Evolutionary conservation across 1,140 invertebrate species (phyloP).

Genomic region (Polyergus mexicanus): DNA sequence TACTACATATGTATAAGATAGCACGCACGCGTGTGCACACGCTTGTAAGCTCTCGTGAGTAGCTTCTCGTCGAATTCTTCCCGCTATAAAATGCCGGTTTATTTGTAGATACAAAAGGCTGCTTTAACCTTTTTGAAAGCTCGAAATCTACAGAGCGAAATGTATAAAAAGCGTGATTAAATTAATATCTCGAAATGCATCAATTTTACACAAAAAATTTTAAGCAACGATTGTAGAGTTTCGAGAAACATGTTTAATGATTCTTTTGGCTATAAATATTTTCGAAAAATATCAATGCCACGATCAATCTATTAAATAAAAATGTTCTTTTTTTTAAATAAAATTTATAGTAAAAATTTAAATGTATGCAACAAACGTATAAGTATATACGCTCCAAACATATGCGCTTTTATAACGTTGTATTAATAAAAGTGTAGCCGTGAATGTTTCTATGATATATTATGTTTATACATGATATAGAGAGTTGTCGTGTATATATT

Average conservation of each 20-base stretch:
- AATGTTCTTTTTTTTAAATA: background rate
- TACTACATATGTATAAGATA: conserved; percentile 12
- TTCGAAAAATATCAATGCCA: background rate
- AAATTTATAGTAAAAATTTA: background rate
- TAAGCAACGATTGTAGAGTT: background rate
- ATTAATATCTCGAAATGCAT: conserved; percentile 1
- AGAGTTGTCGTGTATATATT: conserved; percentile 37
- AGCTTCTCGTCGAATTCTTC: background rate
- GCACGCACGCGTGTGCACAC: background rate
- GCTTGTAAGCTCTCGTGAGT: background rate
- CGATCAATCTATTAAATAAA: background rate
- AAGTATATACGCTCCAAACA: background rate
- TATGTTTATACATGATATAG: conserved; percentile 23
- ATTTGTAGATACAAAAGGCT: conserved; percentile 17
- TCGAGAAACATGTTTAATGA: background rate
- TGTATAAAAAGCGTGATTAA: background rate
- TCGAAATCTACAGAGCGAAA: background rate
- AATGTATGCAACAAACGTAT: too few species aligned
- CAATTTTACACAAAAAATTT: conserved; percentile 6
- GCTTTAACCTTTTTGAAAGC: conserved; percentile 22
- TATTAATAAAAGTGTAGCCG: background rate
- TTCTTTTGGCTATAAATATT: background rate
- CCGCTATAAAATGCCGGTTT: conserved; percentile 2
- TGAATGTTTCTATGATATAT: background rate
- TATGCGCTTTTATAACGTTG: background rate